Base-by-base conservation (phyloP, 2,797 vertebrate species). In the Glossophaga mutica region DNA sequence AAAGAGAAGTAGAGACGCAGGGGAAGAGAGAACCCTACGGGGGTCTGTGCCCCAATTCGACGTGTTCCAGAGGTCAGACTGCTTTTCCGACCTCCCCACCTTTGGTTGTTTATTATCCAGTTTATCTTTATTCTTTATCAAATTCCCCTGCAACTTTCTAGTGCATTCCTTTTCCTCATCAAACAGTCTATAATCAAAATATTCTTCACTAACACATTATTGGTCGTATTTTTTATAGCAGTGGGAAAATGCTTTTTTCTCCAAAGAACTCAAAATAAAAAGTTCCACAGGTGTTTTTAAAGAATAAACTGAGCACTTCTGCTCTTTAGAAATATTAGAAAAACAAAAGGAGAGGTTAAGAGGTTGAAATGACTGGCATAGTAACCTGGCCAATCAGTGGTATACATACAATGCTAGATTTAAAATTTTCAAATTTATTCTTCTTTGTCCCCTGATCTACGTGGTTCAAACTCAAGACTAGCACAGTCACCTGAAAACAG, bases 221-320 rank as follows among this genome's bases (percentile, higher is more conserved):
- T n/a, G 44, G 65, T 46, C 34, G 26, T 34, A 78, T 89, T 84
- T 12, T 19, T 34, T 67, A n/a, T 1, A 62, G 50, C 70, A 95
- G 94, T 22, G 42, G 67, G 29, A 93, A 55, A 86, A 88, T 34
- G 34, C 15, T 44, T 91, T 79, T 39, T 70, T 32, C 76, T 81
- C 85, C 84, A 85, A 93, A 90, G 34, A 94, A 93, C 62, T 93
- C 74, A 92, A 95, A 94, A 92, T 86, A 92, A 18, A 92, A 94
- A 26, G 37, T 94, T 94, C 74, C 39, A 91, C 19, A 90, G 87
- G 91, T 57, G 22, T 81, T 78, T 71, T n/a, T 11, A 81, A 90
- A 62, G 76, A 92, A 50, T 24, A 62, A 97, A 96, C 46, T 39
- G 3, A 73, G 39, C 50, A 71, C 84, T 77, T 83, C 29, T 85